phyloP scores from a whole-genome alignment of 2,888 invertebrate genomes.

The Diachrysia chrysitis region DNA sequence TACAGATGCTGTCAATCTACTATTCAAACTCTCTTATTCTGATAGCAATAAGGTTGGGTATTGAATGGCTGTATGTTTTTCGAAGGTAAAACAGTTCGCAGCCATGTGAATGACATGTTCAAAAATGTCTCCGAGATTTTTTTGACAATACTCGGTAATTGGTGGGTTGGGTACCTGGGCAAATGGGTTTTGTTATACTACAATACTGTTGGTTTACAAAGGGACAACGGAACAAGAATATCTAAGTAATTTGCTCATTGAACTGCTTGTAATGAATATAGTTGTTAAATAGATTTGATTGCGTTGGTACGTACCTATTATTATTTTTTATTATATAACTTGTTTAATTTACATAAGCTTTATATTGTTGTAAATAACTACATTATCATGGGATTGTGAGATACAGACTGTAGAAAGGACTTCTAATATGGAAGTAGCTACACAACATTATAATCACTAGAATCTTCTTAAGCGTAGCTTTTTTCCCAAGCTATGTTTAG shows the following conservation, averaged over 20 bases:
- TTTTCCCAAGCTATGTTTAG: too few species aligned
- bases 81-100: constrained; percentile 35
- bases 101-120: constrained; percentile 84
- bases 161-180: constrained; percentile 89
- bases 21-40: constrained; percentile 7
- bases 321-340: constrained; percentile 31
- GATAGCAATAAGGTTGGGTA: constrained; percentile 57
- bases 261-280: constrained; percentile 70
- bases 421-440: too few species aligned
- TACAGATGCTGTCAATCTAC: constrained; percentile 30
- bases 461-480: too few species aligned
- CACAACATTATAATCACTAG: too few species aligned
- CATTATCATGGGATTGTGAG: background rate
- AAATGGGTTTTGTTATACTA: constrained; percentile 82
- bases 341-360: constrained; percentile 12
- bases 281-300: constrained; percentile 64
- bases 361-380: background rate
- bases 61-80: constrained; percentile 38
- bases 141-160: constrained; percentile 85
- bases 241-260: constrained; percentile 82
- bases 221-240: constrained; percentile 76
- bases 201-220: constrained; percentile 82
- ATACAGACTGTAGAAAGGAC: background rate
- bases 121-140: constrained; percentile 87
- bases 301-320: constrained; percentile 44